phyloP scores from a whole-genome alignment of 2,113 vertebrate species.

The Neogobius melanostomus region DNA sequence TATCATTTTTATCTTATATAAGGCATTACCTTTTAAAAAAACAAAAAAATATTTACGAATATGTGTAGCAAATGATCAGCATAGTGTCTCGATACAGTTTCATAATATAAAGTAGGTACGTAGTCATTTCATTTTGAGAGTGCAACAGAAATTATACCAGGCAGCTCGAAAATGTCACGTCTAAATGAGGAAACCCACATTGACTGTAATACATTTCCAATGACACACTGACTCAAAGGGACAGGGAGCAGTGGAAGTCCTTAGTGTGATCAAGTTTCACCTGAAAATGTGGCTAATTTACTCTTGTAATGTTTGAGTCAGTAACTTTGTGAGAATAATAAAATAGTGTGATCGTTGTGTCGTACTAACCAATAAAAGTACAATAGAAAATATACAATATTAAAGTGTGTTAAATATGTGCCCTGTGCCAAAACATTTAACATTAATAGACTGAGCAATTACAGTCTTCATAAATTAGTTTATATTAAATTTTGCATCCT shows the following conservation, averaged over 20 bases:
- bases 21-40: neutral
- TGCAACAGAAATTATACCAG: conserved; percentile 19
- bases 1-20: neutral
- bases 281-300: neutral
- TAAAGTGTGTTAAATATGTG: too few relatives aligned
- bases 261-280: too few relatives aligned
- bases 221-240: neutral
- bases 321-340: neutral
- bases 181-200: conserved; percentile 32
- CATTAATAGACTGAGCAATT: too few relatives aligned
- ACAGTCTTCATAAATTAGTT: too few relatives aligned
- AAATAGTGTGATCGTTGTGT: too few relatives aligned
- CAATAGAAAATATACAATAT: too few relatives aligned
- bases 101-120: neutral
- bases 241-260: neutral
- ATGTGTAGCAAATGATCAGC: neutral
- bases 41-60: neutral
- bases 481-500: too few relatives aligned
- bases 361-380: too few relatives aligned
- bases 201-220: neutral
- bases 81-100: neutral
- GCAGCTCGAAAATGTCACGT: conserved; percentile 20
- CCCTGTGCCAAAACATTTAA: too few relatives aligned
- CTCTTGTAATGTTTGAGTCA: neutral
- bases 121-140: neutral